Conservation (phyloP, 2,113 vertebrate species). For the Vanacampus margaritifer region DNA sequence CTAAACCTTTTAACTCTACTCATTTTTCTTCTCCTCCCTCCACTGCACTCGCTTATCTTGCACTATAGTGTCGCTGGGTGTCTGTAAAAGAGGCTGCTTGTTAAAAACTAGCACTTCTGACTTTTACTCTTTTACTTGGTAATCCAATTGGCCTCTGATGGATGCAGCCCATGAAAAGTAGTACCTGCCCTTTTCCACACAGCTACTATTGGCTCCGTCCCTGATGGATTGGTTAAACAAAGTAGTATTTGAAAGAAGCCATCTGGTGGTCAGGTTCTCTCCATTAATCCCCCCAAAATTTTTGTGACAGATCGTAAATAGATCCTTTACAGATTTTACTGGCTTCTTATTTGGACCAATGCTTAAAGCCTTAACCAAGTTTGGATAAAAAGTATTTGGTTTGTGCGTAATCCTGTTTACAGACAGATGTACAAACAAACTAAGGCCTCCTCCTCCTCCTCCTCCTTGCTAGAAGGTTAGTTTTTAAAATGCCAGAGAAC, state of each 20-base stretch:
- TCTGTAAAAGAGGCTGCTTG: too few relatives aligned
- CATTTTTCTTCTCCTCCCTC: too few relatives aligned
- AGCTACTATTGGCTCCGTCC: background rate
- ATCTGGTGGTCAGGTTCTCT: background rate
- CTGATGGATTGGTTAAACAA: slow-evolving; percentile 2
- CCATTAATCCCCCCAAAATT: background rate
- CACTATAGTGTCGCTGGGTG: too few relatives aligned
- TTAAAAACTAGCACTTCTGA: background rate
- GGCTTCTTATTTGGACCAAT: background rate
- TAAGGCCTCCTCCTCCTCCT: background rate
- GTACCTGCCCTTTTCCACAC: slow-evolving; percentile 4
- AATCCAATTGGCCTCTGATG: background rate
- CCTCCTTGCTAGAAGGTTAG: background rate
- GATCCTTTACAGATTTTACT: background rate
- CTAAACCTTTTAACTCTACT: too few relatives aligned
- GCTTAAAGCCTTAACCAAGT: background rate
- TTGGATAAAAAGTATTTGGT: slow-evolving; percentile 3
- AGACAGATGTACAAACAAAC: background rate
- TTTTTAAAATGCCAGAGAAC: background rate
- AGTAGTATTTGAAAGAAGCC: background rate
- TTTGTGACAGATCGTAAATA: slow-evolving; percentile 1
- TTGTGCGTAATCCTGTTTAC: slow-evolving; percentile 2
- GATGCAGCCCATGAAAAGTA: background rate
- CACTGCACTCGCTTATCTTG: too few relatives aligned
- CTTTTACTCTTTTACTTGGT: background rate